Base-by-base conservation (phyloP, 1,140 invertebrate species). In the Thrips palmi region DNA sequence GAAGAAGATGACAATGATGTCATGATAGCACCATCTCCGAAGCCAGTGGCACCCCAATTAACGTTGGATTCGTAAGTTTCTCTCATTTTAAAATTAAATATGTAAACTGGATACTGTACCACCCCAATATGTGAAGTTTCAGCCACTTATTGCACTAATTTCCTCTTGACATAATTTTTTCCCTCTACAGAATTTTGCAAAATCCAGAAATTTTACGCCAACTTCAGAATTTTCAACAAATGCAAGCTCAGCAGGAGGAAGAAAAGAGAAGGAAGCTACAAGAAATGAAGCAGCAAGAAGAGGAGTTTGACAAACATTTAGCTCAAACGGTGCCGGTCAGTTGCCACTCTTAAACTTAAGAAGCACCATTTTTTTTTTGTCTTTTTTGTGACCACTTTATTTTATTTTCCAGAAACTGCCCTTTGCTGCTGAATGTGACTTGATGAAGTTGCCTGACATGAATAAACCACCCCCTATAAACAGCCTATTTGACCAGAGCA, bases 241-340 rank as follows among this genome's bases (percentile, higher is more conserved):
- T 48, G 23, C 45, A 53, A 27, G 45, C 44, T 12, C 47, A 56
- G 51, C 60, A 39, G 52, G 58, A 33, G 49, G 77, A 81, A 48
- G 74, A 77, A 40, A 73, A 76, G 49, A 64, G 75, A 57, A 59
- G 71, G 4, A 74, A 74, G 50, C 45, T 74, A 33, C 71, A 72
- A 39, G 71, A 75, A 53, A 69, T 77, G 65, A 75, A 74, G 41
- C 68, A 76, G 46, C 74, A 77, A 43, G 77, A 80, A 47, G 74
- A 79, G 33, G 77, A 81, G 48, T 78, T 83, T 55, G 75, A 83
- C 50, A 75, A 77, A 51, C 76, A 82, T 55, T 59, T 78, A 30
- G 75, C 76, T 42, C 70, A 73, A 55, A 73, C 71, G 33, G 65
- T 74, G 41, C 68, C 69, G 42, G 69, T 71, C 52, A 63, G 59